Evolutionary conservation across 2,797 vertebrate species (phyloP).

Genomic region (Chrysocyon brachyurus): DNA sequence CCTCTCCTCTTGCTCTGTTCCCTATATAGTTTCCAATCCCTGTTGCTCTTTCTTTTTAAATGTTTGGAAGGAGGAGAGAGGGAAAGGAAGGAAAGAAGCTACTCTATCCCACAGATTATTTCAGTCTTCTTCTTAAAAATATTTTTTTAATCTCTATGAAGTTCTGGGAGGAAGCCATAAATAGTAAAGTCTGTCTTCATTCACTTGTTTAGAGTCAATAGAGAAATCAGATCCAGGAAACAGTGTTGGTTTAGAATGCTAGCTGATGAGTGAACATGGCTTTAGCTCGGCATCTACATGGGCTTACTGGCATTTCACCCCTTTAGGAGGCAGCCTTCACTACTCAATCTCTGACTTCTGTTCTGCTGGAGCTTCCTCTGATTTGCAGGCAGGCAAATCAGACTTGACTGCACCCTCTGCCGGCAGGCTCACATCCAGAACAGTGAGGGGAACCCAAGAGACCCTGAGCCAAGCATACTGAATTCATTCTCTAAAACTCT

Average conservation of each 20-base stretch:
- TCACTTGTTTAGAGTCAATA: background rate
- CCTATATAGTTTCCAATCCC: background rate
- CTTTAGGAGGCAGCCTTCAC: background rate
- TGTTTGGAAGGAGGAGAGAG: slow-evolving; percentile 20
- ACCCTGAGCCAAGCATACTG: background rate
- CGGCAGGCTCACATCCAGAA: background rate
- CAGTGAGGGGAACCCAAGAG: background rate
- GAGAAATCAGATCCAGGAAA: background rate
- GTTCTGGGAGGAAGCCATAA: background rate
- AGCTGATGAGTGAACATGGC: background rate
- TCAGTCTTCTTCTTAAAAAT: background rate
- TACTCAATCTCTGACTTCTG: background rate
- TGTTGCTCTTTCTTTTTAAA: background rate
- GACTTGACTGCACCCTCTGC: background rate
- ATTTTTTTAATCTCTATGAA: background rate
- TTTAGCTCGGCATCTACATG: background rate
- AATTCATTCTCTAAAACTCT: slow-evolving; percentile 10
- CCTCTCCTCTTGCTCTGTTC: background rate
- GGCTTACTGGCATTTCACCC: background rate
- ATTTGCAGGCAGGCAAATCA: background rate
- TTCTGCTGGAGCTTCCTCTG: background rate
- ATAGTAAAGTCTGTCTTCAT: background rate
- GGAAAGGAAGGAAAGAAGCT: background rate
- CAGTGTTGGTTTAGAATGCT: background rate
- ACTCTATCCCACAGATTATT: background rate